Evolutionary conservation across 1,140 invertebrate species (phyloP).

Genomic region (Tetramorium simillimum): DNA sequence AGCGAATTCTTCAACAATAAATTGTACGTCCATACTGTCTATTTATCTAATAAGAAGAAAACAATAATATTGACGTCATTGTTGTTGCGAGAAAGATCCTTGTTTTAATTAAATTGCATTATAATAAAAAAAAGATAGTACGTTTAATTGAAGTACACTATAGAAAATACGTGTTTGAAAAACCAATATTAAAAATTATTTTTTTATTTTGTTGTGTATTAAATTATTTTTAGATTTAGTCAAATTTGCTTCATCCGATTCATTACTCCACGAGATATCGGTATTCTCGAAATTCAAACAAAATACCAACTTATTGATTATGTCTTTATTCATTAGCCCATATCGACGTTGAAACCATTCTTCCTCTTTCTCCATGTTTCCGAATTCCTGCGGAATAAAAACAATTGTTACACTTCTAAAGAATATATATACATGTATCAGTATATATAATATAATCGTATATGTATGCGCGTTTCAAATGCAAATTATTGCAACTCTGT

Average conservation of each 20-base stretch:
- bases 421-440: background rate
- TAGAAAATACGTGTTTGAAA: background rate
- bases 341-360: background rate
- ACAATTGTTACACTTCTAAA: background rate
- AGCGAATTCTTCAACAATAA: too few species aligned
- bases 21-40: too few species aligned
- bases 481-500: too few species aligned
- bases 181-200: background rate
- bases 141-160: too few species aligned
- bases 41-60: too few species aligned
- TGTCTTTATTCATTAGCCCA: background rate
- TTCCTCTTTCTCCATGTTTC: background rate
- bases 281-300: background rate
- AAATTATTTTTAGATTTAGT: background rate
- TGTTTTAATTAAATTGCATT: too few species aligned
- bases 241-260: too few species aligned
- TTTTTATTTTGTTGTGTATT: too few species aligned
- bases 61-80: too few species aligned
- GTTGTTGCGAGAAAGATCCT: too few species aligned
- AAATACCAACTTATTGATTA: background rate
- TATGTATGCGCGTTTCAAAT: background rate
- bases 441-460: background rate
- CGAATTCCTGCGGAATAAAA: background rate
- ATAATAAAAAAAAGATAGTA: too few species aligned
- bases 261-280: too few species aligned